These are phyloP conservation scores for Hyla sarda DNA, from an alignment of 2,113 vertebrate species.

Conservation along the genomic window DNA sequence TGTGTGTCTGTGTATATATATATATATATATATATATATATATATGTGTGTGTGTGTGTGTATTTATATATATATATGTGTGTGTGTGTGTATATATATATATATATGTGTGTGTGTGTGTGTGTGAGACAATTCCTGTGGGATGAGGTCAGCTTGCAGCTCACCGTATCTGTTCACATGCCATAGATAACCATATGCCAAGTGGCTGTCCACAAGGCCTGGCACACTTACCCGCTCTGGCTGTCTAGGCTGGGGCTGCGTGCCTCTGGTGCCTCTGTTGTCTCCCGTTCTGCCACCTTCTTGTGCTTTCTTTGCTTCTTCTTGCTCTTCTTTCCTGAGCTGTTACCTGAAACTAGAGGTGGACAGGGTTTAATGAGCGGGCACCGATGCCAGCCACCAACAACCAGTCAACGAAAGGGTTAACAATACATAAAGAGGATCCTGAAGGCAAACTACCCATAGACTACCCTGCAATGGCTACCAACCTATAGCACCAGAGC, in stretches of 20 bases:
- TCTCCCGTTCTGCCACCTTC: conserved; percentile 19
- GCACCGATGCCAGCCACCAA: no score
- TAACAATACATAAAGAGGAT: no score
- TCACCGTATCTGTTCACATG: no score
- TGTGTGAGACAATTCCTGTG: background rate
- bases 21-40: no score
- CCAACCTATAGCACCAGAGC: no score
- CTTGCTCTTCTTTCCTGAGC: conserved; percentile 52
- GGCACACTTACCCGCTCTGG: conserved; percentile 11
- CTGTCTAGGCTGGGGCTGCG: conserved; percentile 52
- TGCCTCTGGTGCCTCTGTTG: conserved; percentile 6
- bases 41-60: no score
- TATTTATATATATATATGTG: no score
- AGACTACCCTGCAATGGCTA: no score
- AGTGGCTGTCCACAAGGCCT: no score
- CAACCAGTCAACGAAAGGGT: background rate
- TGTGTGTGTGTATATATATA: background rate
- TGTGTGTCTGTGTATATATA: no score
- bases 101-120: background rate
- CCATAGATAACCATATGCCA: background rate
- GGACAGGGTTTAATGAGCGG: background rate
- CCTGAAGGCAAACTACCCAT: no score
- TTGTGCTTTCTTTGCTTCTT: conserved; percentile 54
- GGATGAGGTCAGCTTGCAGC: background rate
- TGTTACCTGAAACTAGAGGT: conserved; percentile 39